Conservation (phyloP, 2,888 invertebrate species). For the Operophtera brumata region DNA sequence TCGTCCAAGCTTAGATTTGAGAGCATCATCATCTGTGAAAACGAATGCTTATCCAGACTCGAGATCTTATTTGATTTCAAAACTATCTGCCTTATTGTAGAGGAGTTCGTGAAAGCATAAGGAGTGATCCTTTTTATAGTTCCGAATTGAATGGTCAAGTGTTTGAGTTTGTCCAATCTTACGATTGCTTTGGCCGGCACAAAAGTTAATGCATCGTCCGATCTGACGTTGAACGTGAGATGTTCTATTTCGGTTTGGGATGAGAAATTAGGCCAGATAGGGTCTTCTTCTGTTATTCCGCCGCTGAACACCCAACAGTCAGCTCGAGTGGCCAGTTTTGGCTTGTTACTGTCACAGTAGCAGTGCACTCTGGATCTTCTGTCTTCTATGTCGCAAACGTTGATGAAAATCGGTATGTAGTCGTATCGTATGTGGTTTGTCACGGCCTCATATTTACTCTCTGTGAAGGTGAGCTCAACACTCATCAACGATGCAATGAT, state of each 20-base stretch:
- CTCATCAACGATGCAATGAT: conserved; percentile 70
- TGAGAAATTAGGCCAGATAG: conserved; percentile 86
- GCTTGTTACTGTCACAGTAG: conserved; percentile 72
- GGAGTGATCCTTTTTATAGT: conserved; percentile 85
- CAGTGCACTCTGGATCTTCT: conserved; percentile 73
- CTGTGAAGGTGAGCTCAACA: conserved; percentile 63
- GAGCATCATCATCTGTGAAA: conserved; percentile 86
- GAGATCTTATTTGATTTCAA: conserved; percentile 86
- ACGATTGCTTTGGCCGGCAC: conserved; percentile 86
- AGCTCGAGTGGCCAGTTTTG: conserved; percentile 82
- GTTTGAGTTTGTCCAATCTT: conserved; percentile 84
- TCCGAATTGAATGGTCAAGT: conserved; percentile 86
- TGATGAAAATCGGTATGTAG: conserved; percentile 64
- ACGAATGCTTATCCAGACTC: conserved; percentile 84
- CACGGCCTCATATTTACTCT: conserved; percentile 65
- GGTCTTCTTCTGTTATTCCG: conserved; percentile 83
- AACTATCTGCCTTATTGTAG: conserved; percentile 84
- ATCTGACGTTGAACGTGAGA: conserved; percentile 85
- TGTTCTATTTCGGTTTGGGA: conserved; percentile 86
- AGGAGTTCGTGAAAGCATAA: conserved; percentile 88
- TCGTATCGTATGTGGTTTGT: conserved; percentile 64
- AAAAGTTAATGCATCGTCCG: conserved; percentile 85
- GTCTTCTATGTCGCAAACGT: conserved; percentile 72
- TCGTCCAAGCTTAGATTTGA: conserved; percentile 86
- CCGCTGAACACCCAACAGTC: conserved; percentile 87